These are phyloP conservation scores for Conops quadrifasciatus DNA, from an alignment of 2,888 invertebrate species.

Conservation along the genomic window DNA sequence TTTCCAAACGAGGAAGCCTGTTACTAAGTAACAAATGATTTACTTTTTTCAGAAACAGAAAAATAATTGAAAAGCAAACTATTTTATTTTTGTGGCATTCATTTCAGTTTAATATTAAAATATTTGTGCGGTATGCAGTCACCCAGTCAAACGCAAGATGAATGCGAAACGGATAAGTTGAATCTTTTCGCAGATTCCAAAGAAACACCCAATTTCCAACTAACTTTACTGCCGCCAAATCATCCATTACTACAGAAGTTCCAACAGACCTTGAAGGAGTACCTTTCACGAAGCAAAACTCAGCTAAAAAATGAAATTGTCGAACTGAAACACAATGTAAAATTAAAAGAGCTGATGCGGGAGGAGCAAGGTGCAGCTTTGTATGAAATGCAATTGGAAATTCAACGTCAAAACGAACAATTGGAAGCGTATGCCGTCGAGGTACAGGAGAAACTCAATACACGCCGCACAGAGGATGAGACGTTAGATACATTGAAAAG, in stretches of 20 bases:
- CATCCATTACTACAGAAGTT: slow-evolving; percentile 79
- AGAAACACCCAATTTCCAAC: not conserved
- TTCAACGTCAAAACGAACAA: slow-evolving; percentile 65
- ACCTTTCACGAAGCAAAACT: slow-evolving; percentile 73
- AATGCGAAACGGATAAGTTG: too few species aligned
- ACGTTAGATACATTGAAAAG: slow-evolving; percentile 57
- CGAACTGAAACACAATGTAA: slow-evolving; percentile 69
- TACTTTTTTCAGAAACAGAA: too few species aligned
- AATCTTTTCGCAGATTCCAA: not conserved
- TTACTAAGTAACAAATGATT: too few species aligned
- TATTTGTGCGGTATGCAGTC: too few species aligned
- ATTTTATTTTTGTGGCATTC: too few species aligned
- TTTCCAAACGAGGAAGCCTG: too few species aligned
- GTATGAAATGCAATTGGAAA: slow-evolving; percentile 67
- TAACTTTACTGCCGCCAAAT: slow-evolving; percentile 69
- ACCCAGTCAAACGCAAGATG: too few species aligned
- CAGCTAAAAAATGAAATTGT: slow-evolving; percentile 74
- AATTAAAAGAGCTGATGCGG: slow-evolving; percentile 55
- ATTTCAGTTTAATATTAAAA: too few species aligned
- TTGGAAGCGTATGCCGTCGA: slow-evolving; percentile 66
- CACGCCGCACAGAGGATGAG: slow-evolving; percentile 41
- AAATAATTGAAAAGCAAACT: too few species aligned
- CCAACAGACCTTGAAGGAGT: slow-evolving; percentile 74
- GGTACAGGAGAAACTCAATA: slow-evolving; percentile 55
- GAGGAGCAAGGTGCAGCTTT: slow-evolving; percentile 65